Base-by-base conservation (phyloP, 1,140 invertebrate genomes). In the Microplitis demolitor region DNA sequence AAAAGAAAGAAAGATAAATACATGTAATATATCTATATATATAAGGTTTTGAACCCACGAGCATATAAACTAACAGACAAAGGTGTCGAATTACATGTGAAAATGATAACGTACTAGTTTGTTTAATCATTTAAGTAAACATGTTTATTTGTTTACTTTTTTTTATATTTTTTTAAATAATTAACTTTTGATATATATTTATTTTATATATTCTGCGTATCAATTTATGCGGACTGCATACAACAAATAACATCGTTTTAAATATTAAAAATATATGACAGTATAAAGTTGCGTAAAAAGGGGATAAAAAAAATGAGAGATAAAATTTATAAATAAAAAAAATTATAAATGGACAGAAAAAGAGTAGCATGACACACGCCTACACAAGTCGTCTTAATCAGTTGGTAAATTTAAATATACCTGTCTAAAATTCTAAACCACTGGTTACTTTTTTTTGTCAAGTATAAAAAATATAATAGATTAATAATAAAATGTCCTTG, bases 341-440 rank as follows among this genome's bases (percentile, higher is more conserved):
- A 56, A 39, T 14, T 50, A 53, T 51, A 70, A n/a, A 72, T 13
- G 31, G 69, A 72, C 34, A 45, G 58, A 75, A 63, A 72, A 66
- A 69, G 51, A 66, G 62, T 33, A 58, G n/a, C 11, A n/a, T 11
- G 45, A 67, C 45, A 54, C 14, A 72, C 50, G 58, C 58, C 71
- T 56, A 62, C 62, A 66, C 62, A 31, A 60, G 51, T 62, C 62
- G 35, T 73, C 69, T 73, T 60, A 69, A 68, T 76, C 60, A 66
- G 53, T 31, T 53, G 56, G 45, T 24, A 37, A 72, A 72, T 72
- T 72, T 72, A 64, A 66, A 72, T 72, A 72, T 66, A 31, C 34
- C 67, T 50, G 62, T 71, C 56, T 72, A 16, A 35, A 64, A 54
- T 50, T 61, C 45, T 54, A 64, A 71, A 3, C 61, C 37, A 16